A percentile compares a stretch with the other conserved stretches of the same genome.
These are phyloP conservation scores for Emys orbicularis DNA, from an alignment of 2,797 vertebrate genomes.

Conservation along the genomic window DNA sequence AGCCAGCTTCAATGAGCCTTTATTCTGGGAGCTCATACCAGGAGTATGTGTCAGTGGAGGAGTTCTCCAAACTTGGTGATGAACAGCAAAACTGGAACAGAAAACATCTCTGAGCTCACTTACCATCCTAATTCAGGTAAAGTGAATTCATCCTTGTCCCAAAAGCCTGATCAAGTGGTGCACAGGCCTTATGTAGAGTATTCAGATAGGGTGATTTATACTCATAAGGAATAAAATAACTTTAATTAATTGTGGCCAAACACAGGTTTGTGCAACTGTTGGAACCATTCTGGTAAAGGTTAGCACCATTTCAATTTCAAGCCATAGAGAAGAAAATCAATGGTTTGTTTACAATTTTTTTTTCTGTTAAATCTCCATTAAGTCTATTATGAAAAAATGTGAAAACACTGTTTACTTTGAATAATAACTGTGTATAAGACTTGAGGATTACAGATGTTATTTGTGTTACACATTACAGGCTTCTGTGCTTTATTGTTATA, in stretches of 20 bases:
- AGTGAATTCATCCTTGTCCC: background rate
- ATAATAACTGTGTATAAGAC: constrained; percentile 7
- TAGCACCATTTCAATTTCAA: background rate
- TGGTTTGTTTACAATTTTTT: background rate
- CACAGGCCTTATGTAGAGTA: background rate
- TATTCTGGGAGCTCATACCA: too few species aligned
- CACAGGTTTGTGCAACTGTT: background rate
- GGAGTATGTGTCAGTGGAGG: background rate
- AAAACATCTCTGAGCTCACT: background rate
- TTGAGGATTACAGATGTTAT: constrained; percentile 55
- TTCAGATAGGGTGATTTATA: background rate
- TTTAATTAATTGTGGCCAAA: background rate
- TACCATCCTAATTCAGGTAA: background rate
- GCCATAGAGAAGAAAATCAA: background rate
- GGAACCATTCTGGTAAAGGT: background rate
- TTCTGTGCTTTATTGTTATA: constrained; percentile 44
- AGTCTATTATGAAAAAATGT: background rate
- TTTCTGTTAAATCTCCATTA: background rate
- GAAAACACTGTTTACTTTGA: constrained; percentile 47
- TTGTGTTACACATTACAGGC: constrained; percentile 23
- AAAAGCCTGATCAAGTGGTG: background rate
- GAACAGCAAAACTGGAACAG: too few species aligned
- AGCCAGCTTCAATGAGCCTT: too few species aligned
- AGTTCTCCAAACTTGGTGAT: background rate
- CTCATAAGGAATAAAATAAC: background rate